phyloP scores from a whole-genome alignment of 2,888 invertebrate genomes.

The Tipula helvola region DNA sequence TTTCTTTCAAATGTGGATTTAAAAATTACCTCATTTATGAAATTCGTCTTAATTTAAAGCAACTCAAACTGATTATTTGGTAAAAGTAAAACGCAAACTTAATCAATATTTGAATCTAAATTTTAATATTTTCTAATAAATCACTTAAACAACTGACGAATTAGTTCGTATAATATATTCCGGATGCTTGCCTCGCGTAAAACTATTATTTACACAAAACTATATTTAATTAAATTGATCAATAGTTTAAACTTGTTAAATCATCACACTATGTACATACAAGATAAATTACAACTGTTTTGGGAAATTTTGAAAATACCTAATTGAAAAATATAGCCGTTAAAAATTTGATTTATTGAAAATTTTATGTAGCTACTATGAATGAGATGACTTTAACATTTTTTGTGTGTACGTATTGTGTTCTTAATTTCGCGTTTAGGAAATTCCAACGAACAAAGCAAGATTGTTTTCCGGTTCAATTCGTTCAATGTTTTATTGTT shows the following conservation, averaged over 20 bases:
- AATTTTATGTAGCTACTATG: background rate
- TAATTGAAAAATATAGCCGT: background rate
- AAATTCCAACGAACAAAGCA: background rate
- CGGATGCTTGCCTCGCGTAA: background rate
- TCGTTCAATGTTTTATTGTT: background rate
- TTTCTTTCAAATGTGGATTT: too few species aligned
- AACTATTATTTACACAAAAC: background rate
- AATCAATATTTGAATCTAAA: background rate
- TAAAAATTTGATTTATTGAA: background rate
- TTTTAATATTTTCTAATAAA: background rate
- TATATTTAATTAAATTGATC: background rate
- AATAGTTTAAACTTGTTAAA: background rate
- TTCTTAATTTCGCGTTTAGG: background rate
- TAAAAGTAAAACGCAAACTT: too few species aligned
- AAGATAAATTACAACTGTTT: background rate
- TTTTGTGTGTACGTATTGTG: background rate
- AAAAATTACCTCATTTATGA: too few species aligned
- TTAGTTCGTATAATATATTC: background rate
- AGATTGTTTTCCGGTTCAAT: background rate
- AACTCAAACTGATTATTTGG: too few species aligned
- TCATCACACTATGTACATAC: background rate
- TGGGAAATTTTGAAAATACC: background rate
- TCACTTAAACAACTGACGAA: background rate
- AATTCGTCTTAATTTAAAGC: too few species aligned
- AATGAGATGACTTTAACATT: background rate